A percentile compares a stretch with the other conserved stretches of the same genome.
Conservation (phyloP, 1,140 invertebrate genomes). For the Eriocheir sinensis region DNA sequence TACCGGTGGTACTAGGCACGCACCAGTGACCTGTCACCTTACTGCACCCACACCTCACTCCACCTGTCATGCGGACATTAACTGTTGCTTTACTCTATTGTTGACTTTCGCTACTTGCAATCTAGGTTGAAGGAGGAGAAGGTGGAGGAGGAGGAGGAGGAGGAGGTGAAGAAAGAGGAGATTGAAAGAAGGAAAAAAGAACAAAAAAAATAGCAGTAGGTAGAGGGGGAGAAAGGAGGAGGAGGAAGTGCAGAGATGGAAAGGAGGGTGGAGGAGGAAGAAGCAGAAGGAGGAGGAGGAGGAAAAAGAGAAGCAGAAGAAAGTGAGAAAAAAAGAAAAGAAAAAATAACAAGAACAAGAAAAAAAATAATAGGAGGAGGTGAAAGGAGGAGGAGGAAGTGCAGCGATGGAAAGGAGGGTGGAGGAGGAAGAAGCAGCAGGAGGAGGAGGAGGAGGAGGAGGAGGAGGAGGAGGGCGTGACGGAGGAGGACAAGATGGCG, state of each 20-base stretch:
- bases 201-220: too few species aligned
- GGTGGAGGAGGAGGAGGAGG: not conserved
- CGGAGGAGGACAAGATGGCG: constrained; percentile 19
- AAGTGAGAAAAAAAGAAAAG: not conserved
- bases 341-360: not conserved
- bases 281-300: too few species aligned
- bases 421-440: not conserved
- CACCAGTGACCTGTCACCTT: too few species aligned
- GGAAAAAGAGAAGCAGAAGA: not conserved
- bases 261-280: not conserved
- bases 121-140: not conserved
- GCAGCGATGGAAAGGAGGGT: not conserved
- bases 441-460: not conserved
- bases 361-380: not conserved
- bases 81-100: too few species aligned
- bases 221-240: too few species aligned
- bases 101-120: too few species aligned
- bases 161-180: not conserved
- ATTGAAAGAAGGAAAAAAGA: too few species aligned
- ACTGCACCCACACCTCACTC: too few species aligned
- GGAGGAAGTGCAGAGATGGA: not conserved
- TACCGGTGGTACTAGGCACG: too few species aligned
- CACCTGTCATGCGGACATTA: too few species aligned
- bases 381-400: not conserved
- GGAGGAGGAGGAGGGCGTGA: constrained; percentile 18